phyloP scores from a whole-genome alignment of 35 echinoderm and acorn worm genomes.

The Ptychodera flava region DNA sequence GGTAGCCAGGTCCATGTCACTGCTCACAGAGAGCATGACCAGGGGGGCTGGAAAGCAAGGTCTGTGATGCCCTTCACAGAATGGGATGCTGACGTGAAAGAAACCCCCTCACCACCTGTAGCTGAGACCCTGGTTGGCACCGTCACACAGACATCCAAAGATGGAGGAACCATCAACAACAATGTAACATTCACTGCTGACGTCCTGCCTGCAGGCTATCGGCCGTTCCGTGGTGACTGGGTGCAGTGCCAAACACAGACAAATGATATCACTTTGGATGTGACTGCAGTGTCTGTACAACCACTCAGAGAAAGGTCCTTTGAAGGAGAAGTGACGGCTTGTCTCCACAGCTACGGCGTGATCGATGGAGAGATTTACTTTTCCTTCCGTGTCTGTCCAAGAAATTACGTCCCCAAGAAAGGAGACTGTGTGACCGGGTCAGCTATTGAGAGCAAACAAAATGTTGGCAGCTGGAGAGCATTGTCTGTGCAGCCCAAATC shows the following conservation, averaged over 20 bases:
- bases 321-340: conserved; percentile 47
- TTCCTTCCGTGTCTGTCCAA: conserved; percentile 47
- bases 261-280: conserved; percentile 6
- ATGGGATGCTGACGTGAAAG: conserved; percentile 35
- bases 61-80: conserved; percentile 30
- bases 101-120: conserved; percentile 31
- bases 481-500: conserved; percentile 35
- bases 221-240: conserved; percentile 82
- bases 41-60: conserved; percentile 40
- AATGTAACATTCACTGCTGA: conserved; percentile 53
- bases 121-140: conserved; percentile 52
- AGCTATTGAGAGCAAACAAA: conserved; percentile 85
- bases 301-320: conserved; percentile 69
- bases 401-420: conserved; percentile 55
- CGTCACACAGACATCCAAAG: conserved; percentile 46
- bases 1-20: conserved; percentile 39
- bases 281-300: conserved; percentile 30
- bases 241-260: conserved; percentile 25
- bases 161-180: conserved; percentile 64
- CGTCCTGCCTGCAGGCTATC: conserved; percentile 60
- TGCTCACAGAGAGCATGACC: not conserved
- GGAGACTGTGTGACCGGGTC: conserved; percentile 61
- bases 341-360: conserved; percentile 71
- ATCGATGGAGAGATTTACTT: conserved; percentile 78
- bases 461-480: conserved; percentile 85